Evolutionary conservation across 2,888 invertebrate species (phyloP), one percentile per base, ranked within the genome.

Genomic region (Allygus modestus): DNA sequence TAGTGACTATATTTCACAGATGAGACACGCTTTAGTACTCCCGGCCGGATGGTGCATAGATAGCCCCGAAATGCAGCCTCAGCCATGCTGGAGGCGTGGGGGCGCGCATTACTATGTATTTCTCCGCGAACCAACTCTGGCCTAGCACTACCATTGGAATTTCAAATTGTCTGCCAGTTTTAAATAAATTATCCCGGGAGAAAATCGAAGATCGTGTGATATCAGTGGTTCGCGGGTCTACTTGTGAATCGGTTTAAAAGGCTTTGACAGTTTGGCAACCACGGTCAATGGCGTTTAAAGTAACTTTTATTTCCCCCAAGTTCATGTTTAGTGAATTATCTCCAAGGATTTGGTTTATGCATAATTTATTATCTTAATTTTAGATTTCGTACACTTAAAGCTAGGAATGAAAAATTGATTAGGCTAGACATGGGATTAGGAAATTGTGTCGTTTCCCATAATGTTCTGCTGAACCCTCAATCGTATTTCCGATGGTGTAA

Each of bases 81-180:
- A 20, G 15, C 23, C 41, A 33, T 71, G 71, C 23, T 17, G 23
- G 37, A 23, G n/a, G 51, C 54, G 54, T 77, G 77, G 26, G 54
- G 77, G 77, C 28, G 28, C 46, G 77, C 77, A 77, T 77, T 77
- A 77, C 77, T 77, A 77, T 77, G 77, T 46, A 77, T 77, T 43
- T 20, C 54, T 43, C 43, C 33, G 77, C 73, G 23, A 23, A 51
- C 51, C 17, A 51, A 58, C 58, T 58, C 58, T 73, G 46, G 41
- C 82, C 37, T 37, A 37, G 37, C 71, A 46, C 65, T 83, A 73
- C 23, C 83, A 83, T 83, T 83, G 83, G 82, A 83, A 83, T 31
- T 83, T 83, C 83, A 83, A 83, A 83, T 83, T 54, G 83, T 73
- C 83, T 82, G 46, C 83, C 73, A 46, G 54, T 46, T 82, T 82